A percentile compares a stretch with the other conserved stretches of the same genome.
Conservation (phyloP, 2,113 vertebrate genomes). For the Callipepla squamata region DNA sequence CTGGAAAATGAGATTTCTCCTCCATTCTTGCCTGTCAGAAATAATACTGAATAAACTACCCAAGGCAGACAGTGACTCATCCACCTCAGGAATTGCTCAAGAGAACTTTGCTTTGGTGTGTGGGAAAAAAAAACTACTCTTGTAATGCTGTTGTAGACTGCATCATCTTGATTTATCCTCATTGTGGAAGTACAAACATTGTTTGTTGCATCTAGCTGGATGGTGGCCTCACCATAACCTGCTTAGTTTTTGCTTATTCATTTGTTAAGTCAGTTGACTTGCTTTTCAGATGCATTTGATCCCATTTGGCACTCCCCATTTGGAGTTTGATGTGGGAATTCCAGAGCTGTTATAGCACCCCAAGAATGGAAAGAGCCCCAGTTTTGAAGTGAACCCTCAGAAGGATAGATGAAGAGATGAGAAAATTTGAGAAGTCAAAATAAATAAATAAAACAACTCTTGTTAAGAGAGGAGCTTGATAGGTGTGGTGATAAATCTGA, state of each 20-base stretch:
- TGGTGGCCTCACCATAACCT: conserved; percentile 27
- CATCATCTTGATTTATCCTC: conserved; percentile 35
- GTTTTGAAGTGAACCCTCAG: not conserved
- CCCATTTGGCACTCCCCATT: not conserved
- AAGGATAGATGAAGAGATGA: not conserved
- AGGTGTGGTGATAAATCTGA: conserved; percentile 72
- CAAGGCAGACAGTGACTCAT: conserved; percentile 63
- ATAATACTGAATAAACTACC: conserved; percentile 37
- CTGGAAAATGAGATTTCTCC: not conserved
- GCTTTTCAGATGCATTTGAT: conserved; percentile 5
- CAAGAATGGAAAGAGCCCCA: not conserved
- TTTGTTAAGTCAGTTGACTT: conserved; percentile 31
- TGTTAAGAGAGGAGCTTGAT: conserved; percentile 36
- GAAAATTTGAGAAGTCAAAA: not conserved
- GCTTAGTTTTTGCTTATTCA: conserved; percentile 32
- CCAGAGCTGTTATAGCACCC: not conserved
- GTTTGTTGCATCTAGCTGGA: conserved; percentile 40
- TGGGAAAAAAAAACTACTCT: conserved; percentile 39
- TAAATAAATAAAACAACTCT: not conserved
- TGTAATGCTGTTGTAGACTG: conserved; percentile 21
- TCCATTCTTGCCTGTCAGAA: conserved; percentile 30
- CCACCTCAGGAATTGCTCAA: conserved; percentile 54
- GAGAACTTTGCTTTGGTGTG: conserved; percentile 33
- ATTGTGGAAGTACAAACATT: not conserved
- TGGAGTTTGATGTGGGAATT: not conserved